These are phyloP conservation scores for Lasiurus borealis DNA, from an alignment of 2,113 vertebrate genomes.

Conservation along the genomic window DNA sequence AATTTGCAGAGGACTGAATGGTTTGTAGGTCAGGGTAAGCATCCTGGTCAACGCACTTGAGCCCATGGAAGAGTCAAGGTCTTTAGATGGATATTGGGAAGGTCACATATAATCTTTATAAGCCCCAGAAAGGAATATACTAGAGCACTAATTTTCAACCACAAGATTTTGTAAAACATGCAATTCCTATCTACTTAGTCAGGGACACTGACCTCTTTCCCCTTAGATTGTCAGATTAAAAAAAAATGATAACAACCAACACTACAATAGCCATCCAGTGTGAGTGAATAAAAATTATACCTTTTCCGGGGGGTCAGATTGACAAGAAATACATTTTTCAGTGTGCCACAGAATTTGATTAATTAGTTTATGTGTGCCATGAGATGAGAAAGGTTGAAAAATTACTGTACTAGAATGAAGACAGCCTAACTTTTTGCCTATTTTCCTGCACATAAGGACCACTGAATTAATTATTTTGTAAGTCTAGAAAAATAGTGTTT, in stretches of 20 bases:
- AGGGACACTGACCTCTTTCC: background rate
- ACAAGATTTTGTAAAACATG: background rate
- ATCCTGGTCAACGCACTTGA: background rate
- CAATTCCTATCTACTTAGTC: background rate
- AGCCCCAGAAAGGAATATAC: background rate
- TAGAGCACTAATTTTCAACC: background rate
- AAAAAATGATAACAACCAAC: background rate
- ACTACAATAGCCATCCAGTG: background rate
- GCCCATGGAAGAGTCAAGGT: background rate
- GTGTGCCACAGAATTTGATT: background rate
- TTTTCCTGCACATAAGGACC: background rate
- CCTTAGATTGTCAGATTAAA: background rate
- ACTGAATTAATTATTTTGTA: background rate
- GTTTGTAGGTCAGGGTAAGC: background rate
- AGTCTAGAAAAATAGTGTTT: background rate
- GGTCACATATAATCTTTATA: background rate
- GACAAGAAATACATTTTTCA: background rate
- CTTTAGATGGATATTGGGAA: background rate
- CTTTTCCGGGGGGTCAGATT: background rate
- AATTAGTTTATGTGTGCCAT: background rate
- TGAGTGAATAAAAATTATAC: background rate
- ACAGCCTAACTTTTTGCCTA: background rate
- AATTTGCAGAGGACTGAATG: background rate
- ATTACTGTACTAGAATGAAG: background rate
- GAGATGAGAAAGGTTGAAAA: background rate